Percentiles rank a stretch among this genome's conserved stretches.
Evolutionary conservation across 2,888 invertebrate genomes (phyloP).

Genomic region (Brachyopa scutellaris): DNA sequence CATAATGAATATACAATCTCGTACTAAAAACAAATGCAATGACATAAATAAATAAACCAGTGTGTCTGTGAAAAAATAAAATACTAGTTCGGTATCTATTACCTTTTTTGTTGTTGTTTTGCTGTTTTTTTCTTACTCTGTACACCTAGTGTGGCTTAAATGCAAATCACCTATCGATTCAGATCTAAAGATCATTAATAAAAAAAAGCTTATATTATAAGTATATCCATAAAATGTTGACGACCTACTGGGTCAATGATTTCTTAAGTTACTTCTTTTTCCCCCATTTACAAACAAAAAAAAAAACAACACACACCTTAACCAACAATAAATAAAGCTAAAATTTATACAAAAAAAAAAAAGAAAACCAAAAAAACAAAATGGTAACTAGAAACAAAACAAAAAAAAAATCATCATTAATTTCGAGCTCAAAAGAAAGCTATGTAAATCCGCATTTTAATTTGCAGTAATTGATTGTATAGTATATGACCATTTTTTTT

Average conservation of each 20-base stretch:
- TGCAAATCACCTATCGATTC: conserved; percentile 27
- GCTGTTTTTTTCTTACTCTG: not conserved
- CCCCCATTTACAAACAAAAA: not conserved
- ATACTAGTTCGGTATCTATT: not conserved
- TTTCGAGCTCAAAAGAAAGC: conserved; percentile 50
- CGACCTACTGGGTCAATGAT: conserved; percentile 49
- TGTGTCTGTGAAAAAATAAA: not conserved
- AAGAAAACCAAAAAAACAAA: conserved; percentile 1
- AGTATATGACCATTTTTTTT: conserved; percentile 10
- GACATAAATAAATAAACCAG: conserved; percentile 21
- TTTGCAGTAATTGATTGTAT: conserved; percentile 51
- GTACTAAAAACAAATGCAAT: conserved; percentile 12
- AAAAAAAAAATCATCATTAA: conserved; percentile 15
- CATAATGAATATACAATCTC: not conserved
- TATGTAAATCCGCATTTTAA: conserved; percentile 63
- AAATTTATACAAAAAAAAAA: not conserved
- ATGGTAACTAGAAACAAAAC: not conserved
- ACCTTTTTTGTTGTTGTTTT: not conserved
- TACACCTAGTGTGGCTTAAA: not conserved
- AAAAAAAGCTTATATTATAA: conserved; percentile 1
- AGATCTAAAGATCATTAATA: conserved; percentile 27
- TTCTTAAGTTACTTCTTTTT: conserved; percentile 25
- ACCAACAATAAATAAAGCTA: conserved; percentile 4
- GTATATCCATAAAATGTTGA: conserved; percentile 26
- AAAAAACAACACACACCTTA: not conserved